A percentile compares a stretch with the other conserved stretches of the same genome.
phyloP scores from a whole-genome alignment of 2,113 vertebrate species.

The Circaetus cinerascens region DNA sequence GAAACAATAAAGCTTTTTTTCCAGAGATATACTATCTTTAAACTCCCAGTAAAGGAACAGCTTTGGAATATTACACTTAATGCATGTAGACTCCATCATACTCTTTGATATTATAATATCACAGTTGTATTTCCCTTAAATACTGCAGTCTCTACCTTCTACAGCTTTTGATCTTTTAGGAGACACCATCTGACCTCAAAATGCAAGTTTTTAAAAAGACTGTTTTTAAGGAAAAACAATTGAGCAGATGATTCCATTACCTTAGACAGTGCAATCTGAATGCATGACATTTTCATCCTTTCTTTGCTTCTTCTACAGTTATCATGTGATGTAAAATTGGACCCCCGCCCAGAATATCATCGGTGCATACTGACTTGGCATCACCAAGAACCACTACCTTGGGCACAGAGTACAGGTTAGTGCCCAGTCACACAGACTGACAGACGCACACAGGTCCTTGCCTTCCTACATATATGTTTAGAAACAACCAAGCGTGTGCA shows the following conservation, averaged over 20 bases:
- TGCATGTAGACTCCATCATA: neutral
- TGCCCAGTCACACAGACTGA: neutral
- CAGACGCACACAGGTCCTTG: neutral
- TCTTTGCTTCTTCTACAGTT: constrained; percentile 77
- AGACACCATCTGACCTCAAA: neutral
- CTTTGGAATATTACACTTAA: neutral
- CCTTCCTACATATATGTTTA: neutral
- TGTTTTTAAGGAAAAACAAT: neutral
- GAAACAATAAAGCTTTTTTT: neutral
- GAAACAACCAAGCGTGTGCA: neutral
- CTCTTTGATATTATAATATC: neutral
- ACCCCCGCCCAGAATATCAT: constrained; percentile 98
- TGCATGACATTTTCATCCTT: constrained; percentile 11
- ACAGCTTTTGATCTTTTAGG: neutral
- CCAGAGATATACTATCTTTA: neutral
- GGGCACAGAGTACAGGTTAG: constrained; percentile 99
- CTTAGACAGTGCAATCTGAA: neutral
- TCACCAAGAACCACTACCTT: constrained; percentile 99
- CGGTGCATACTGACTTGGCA: constrained; percentile 99
- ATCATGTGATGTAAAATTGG: constrained; percentile 98
- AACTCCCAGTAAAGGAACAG: neutral
- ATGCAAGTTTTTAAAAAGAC: neutral
- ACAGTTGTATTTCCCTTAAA: neutral
- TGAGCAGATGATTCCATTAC: neutral
- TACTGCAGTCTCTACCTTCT: neutral